These are phyloP conservation scores for Periparus ater DNA, from an alignment of 2,797 vertebrate genomes.

Conservation along the genomic window DNA sequence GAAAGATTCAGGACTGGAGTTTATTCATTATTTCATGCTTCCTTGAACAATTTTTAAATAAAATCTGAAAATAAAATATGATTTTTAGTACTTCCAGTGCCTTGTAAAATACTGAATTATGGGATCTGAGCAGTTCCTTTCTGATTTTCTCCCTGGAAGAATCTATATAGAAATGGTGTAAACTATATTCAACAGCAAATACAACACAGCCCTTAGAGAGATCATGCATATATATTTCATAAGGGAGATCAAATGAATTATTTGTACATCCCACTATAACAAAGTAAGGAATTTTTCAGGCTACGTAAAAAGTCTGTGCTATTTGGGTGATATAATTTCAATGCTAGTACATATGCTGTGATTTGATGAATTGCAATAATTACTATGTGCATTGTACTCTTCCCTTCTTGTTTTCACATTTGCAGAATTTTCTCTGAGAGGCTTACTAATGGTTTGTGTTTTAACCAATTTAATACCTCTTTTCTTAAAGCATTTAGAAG, in stretches of 20 bases:
- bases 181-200: background rate
- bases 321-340: background rate
- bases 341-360: background rate
- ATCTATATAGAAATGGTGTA: background rate
- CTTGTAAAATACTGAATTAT: background rate
- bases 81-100: background rate
- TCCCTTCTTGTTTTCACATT: conserved; percentile 35
- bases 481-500: conserved; percentile 35
- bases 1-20: background rate
- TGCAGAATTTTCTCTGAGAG: conserved; percentile 28
- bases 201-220: background rate
- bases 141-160: background rate
- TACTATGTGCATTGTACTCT: conserved; percentile 29
- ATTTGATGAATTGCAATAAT: conserved; percentile 63
- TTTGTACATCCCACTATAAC: background rate
- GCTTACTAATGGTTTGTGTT: conserved; percentile 38
- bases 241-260: background rate
- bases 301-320: background rate
- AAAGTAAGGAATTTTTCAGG: background rate
- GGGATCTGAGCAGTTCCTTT: background rate
- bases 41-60: background rate
- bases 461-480: conserved; percentile 50
- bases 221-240: background rate
- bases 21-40: background rate
- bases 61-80: background rate